Base-by-base conservation (phyloP, 2,113 vertebrate species). In the Ammodytes dubius region DNA sequence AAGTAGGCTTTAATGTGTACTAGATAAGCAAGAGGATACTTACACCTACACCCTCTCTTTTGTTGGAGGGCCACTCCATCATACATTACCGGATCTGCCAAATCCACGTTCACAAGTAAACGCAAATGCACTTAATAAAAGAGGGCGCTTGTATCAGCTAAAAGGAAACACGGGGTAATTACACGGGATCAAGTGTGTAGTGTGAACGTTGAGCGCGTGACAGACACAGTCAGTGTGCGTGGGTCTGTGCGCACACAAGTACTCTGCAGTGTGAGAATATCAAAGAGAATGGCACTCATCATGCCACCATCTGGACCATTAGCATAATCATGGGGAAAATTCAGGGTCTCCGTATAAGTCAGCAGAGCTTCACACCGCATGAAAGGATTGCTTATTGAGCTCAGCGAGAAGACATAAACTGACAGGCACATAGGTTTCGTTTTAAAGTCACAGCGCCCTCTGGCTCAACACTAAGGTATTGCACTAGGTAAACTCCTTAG, bases 291-390 rank as follows among this genome's bases (percentile, higher is more conserved):
- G 91, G 70, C 84, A 91, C 86, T 90, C 91, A 91, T 94, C 89
- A 89, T 91, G 90, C 88, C 81, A 90, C 93, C 92, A 94, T 94
- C 93, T 94, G 94, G 87, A 67, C 80, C 80, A 94, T 94, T 93
- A 91, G 88, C 93, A 95, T 95, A 94, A 95, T 94, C 92, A 93
- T 88, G 91, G 81, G 89, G 89, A 89, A 27, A 92, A 89, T 82
- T 82, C 87, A 65, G 90, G 79, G 70, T 91, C 92, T 89, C 85
- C 81, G 59, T 88, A 74, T 39, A 92, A 93, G 91, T 90, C 92
- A 86, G 90, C 84, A 86, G 87, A 90, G 90, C 86, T 53, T 85
- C 88, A 71, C 87, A 76, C 88, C 81, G 91, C 92, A 91, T 94
- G 91, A 93, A 91, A 91, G 90, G 90, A 86, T 91, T 91, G 81